Base-by-base conservation (phyloP, 2,113 vertebrate species). In the Leptobrachium leishanense region DNA sequence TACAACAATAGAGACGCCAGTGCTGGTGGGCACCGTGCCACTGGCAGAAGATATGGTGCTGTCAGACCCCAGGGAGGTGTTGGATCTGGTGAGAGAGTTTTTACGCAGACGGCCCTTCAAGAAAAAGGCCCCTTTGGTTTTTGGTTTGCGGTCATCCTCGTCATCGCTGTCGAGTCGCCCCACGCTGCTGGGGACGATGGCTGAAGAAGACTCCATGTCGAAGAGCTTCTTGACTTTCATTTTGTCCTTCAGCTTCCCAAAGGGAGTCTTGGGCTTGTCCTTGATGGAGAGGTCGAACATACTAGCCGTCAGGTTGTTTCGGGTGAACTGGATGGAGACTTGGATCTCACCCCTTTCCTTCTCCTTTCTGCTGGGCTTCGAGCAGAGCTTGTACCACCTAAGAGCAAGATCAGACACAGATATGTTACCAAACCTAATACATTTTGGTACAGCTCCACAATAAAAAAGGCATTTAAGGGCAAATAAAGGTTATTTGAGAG, bases 261-360 rank as follows among this genome's bases (percentile, higher is more conserved):
- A 96, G 77, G 97, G 93, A 0, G 97, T 98, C 62, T 91, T 88
- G 0, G 92, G 85, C 83, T 98, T 98, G 85, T 98, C 97, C 87
- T 98, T 97, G 82, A 94, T 76, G 41, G 96, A 97, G 2, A 99
- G 92, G 91, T 99, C 96, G 0, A 98, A 98, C 98, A 99, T 98
- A 89, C 98, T 99, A 89, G 98, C 98, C 0, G 97, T 97, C 77
- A 99, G 85, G 89, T 87, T 98, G 93, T 96, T 94, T 2, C 95
- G 89, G 0, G 94, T 98, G 84, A 99, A 98, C 90, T 95, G 95
- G 70, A 98, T 89, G 67, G 89, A 94, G 77, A 98, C 87, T 77
- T 97, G 94, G 68, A 99, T 93, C 89, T 99, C 96, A 0, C 98
- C 98, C 0, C 98, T 93, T 2, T 99, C 97, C 84, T 99, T 99